These are phyloP conservation scores for Anguilla pacifica DNA, from an alignment of 2,797 vertebrate species.

Conservation along the genomic window DNA sequence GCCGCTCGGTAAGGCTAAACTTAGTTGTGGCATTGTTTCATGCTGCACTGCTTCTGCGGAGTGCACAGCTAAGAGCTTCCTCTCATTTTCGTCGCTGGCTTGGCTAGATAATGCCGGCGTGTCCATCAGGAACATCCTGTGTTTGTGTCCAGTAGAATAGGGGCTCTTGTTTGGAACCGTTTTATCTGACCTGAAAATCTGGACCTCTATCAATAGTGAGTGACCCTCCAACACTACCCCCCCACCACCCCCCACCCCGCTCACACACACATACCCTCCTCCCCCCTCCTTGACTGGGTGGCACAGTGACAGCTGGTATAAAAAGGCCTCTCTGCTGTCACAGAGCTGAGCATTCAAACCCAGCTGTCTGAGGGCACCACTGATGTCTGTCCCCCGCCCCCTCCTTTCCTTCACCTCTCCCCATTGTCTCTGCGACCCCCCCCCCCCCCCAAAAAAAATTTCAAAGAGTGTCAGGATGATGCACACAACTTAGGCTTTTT, in stretches of 20 bases:
- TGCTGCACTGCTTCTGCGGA: conserved; percentile 59
- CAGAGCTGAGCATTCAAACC: background rate
- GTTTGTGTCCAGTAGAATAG: conserved; percentile 95
- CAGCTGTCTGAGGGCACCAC: background rate
- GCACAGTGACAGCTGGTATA: conserved; percentile 42
- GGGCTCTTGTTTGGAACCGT: conserved; percentile 77
- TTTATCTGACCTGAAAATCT: conserved; percentile 79
- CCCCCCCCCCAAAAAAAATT: background rate
- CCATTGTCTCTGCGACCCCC: conserved; percentile 5
- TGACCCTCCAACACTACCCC: conserved; percentile 44
- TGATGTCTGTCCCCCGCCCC: conserved; percentile 27
- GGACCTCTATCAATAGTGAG: conserved; percentile 76
- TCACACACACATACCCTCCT: conserved; percentile 22
- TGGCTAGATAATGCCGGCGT: conserved; percentile 85
- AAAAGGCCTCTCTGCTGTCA: conserved; percentile 16
- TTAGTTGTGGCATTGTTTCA: conserved; percentile 90
- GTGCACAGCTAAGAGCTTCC: conserved; percentile 88
- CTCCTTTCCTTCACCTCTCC: conserved; percentile 30
- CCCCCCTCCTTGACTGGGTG: conserved; percentile 31
- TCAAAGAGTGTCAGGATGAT: background rate
- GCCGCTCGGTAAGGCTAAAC: conserved; percentile 82
- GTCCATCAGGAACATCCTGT: conserved; percentile 96
- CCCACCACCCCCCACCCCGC: background rate
- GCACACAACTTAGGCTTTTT: background rate
- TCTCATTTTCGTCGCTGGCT: conserved; percentile 76